Evolutionary conservation across 2,797 vertebrate species (phyloP).

Genomic region (Philypnodon macrostomus): DNA sequence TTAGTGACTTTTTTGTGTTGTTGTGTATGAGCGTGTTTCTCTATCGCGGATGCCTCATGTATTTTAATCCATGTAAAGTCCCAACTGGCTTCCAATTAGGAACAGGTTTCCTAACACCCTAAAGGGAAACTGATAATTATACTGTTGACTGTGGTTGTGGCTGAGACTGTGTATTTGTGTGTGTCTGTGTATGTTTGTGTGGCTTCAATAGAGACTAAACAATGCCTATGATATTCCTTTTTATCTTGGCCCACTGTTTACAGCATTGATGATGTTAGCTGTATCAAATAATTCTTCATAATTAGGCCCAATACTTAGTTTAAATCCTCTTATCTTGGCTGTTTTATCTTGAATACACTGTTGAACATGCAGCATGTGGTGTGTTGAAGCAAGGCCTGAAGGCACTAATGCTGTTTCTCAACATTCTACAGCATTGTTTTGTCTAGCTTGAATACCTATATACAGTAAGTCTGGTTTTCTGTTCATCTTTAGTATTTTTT

Average conservation of each 20-base stretch:
- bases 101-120: slow-evolving; percentile 75
- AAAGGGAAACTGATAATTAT: slow-evolving; percentile 80
- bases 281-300: slow-evolving; percentile 64
- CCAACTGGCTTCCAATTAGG: slow-evolving; percentile 82
- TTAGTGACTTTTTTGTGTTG: slow-evolving; percentile 31
- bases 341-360: slow-evolving; percentile 45
- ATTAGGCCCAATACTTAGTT: slow-evolving; percentile 58
- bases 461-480: no score
- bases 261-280: slow-evolving; percentile 52
- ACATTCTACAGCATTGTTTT: slow-evolving; percentile 18
- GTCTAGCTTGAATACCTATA: no score
- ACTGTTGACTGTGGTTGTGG: slow-evolving; percentile 75
- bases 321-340: slow-evolving; percentile 57
- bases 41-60: slow-evolving; percentile 71
- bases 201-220: slow-evolving; percentile 49
- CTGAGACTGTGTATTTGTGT: slow-evolving; percentile 54
- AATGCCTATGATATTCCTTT: slow-evolving; percentile 59
- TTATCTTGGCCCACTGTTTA: slow-evolving; percentile 62
- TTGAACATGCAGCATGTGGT: slow-evolving; percentile 17
- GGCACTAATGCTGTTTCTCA: slow-evolving; percentile 23
- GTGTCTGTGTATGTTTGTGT: slow-evolving; percentile 41
- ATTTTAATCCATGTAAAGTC: slow-evolving; percentile 80
- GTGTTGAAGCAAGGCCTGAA: slow-evolving; percentile 26
- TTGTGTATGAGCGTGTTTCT: slow-evolving; percentile 40
- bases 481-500: no score